Conservation (phyloP, 2,888 invertebrate species). For the Brachyopa scutellaris region DNA sequence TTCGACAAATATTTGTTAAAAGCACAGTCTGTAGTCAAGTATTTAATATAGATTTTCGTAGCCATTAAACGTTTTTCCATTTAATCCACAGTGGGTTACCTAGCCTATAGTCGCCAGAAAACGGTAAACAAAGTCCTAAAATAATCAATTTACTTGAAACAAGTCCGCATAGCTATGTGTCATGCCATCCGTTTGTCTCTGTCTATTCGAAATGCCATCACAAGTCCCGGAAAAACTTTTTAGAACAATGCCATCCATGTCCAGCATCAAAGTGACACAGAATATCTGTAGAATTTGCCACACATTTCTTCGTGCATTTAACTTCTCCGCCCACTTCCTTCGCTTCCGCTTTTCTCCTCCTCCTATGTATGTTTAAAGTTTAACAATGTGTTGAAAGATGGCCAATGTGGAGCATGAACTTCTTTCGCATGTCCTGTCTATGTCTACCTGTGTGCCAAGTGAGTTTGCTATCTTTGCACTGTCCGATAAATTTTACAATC, state of each 20-base stretch:
- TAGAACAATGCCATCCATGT: conserved; percentile 33
- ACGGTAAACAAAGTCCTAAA: no score
- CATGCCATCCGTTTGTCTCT: neutral
- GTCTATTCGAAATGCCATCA: neutral
- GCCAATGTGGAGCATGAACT: conserved; percentile 42
- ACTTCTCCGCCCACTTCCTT: conserved; percentile 46
- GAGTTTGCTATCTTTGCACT: conserved; percentile 49
- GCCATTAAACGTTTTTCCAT: no score
- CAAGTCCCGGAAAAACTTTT: neutral
- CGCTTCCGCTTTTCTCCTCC: neutral
- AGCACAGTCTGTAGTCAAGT: no score
- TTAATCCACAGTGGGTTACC: no score
- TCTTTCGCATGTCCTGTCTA: conserved; percentile 22
- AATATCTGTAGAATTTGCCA: conserved; percentile 48
- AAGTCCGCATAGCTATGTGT: conserved; percentile 6
- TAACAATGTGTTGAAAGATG: conserved; percentile 5
- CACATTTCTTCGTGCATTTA: conserved; percentile 56
- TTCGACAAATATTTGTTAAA: no score
- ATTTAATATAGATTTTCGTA: no score
- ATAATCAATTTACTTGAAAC: conserved; percentile 33
- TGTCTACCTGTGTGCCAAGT: conserved; percentile 49
- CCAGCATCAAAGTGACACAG: conserved; percentile 39
- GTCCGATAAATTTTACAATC: conserved; percentile 59
- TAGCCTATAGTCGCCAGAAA: no score
- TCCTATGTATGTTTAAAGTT: neutral